phyloP scores from a whole-genome alignment of 2,797 vertebrate species.

The Semotilus atromaculatus region DNA sequence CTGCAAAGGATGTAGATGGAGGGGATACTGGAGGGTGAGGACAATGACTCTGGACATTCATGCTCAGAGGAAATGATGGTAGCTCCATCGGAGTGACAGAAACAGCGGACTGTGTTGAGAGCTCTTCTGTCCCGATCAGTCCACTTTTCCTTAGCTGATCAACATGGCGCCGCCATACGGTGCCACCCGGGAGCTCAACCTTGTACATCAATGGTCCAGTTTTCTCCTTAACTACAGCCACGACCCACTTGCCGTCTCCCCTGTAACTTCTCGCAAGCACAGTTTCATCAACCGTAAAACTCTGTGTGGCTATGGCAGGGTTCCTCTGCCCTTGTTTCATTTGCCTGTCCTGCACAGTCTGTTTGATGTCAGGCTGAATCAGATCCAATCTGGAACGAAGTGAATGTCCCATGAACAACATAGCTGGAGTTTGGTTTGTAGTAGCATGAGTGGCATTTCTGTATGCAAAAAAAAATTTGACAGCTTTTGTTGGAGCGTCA shows the following conservation, averaged over 20 bases:
- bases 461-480: not conserved
- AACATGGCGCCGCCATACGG: not conserved
- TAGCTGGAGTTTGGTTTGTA: conserved; percentile 13
- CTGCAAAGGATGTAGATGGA: not conserved
- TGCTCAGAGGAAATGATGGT: not conserved
- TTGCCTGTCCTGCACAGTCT: not conserved
- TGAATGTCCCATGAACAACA: not conserved
- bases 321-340: not conserved
- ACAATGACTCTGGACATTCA: not conserved
- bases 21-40: not conserved
- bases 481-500: not conserved
- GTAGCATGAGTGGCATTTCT: not conserved
- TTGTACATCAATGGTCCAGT: not conserved
- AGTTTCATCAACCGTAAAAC: not conserved
- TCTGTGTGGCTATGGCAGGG: not conserved
- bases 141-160: not conserved
- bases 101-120: not conserved
- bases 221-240: not conserved
- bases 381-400: not conserved
- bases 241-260: not conserved
- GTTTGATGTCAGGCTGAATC: not conserved
- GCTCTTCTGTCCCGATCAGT: not conserved
- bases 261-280: not conserved
- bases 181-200: not conserved
- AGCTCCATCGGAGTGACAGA: not conserved